Percentiles rank a stretch among this genome's conserved stretches.
These are phyloP conservation scores for Oceanites oceanicus DNA, from an alignment of 2,113 vertebrate genomes.

Conservation along the genomic window DNA sequence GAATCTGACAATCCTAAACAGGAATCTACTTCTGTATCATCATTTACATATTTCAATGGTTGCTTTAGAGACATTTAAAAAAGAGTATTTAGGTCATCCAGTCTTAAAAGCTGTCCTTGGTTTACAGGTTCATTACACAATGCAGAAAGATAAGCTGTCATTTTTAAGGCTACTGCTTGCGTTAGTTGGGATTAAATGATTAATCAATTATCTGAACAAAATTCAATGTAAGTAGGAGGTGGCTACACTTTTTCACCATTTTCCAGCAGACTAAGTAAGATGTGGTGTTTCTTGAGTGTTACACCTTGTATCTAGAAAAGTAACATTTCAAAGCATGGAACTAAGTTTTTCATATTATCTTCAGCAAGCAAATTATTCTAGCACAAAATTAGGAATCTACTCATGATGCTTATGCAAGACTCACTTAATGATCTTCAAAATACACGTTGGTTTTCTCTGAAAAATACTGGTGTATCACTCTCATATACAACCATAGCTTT, in stretches of 20 bases:
- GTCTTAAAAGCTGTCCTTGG: neutral
- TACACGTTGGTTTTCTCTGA: neutral
- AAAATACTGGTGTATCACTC: neutral
- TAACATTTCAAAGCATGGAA: neutral
- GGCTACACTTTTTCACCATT: neutral
- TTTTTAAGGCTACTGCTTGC: neutral
- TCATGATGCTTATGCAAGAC: neutral
- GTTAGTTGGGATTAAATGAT: constrained; percentile 1
- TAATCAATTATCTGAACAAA: constrained; percentile 6
- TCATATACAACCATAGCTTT: neutral
- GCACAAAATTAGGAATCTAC: neutral
- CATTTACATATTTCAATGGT: neutral
- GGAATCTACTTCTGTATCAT: neutral
- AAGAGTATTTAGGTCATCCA: neutral
- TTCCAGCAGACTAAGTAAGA: neutral
- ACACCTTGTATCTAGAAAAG: neutral
- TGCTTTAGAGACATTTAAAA: neutral
- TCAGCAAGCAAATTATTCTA: neutral
- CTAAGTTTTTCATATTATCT: neutral
- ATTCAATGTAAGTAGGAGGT: neutral
- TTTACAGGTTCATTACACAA: neutral
- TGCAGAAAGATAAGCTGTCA: neutral
- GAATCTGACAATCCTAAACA: neutral
- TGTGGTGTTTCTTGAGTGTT: neutral
- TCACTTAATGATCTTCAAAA: neutral